Evolutionary conservation across 2,888 invertebrate genomes (phyloP).

Genomic region (Epinotia ramella): DNA sequence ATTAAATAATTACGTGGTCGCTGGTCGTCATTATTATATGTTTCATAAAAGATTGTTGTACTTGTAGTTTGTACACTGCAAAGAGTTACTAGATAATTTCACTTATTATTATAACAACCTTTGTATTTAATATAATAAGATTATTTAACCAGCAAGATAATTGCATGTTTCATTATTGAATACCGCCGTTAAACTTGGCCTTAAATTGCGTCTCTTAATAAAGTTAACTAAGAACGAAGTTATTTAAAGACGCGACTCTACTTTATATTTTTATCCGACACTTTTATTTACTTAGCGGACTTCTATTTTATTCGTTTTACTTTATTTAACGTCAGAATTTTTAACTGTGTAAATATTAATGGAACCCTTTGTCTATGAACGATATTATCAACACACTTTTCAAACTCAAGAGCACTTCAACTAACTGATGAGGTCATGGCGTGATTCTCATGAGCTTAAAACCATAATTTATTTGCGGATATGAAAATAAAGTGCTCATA

Average conservation of each 20-base stretch:
- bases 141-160: background rate
- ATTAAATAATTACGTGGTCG: background rate
- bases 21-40: background rate
- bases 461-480: conserved; percentile 50
- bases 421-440: conserved; percentile 59
- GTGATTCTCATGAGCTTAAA: conserved; percentile 52
- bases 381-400: conserved; percentile 58
- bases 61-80: background rate
- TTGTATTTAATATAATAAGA: background rate
- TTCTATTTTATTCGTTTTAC: background rate
- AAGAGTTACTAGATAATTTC: background rate
- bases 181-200: background rate
- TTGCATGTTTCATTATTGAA: background rate
- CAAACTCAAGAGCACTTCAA: conserved; percentile 53
- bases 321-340: background rate
- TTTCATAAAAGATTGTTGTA: background rate
- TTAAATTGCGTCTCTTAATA: background rate
- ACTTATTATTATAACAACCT: background rate
- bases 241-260: background rate
- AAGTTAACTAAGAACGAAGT: conserved; percentile 15
- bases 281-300: background rate
- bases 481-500: conserved; percentile 45
- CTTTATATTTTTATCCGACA: background rate
- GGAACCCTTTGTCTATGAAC: conserved; percentile 54
- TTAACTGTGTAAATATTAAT: background rate